Conservation (phyloP, 2,113 vertebrate species). For the Podarcis raffonei region DNA sequence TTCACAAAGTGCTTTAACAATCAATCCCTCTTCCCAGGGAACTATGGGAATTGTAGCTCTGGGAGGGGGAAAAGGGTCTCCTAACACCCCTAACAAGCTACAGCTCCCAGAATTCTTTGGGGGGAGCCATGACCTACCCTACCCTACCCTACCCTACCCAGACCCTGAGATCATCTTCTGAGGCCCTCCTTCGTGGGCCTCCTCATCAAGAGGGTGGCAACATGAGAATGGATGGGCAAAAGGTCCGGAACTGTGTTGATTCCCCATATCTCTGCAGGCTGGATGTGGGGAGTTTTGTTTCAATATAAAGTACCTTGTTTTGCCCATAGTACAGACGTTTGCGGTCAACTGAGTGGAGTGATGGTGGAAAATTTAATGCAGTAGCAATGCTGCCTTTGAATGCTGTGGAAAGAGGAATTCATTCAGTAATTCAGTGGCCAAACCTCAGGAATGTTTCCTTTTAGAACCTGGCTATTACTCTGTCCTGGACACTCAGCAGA, state of each 20-base stretch:
- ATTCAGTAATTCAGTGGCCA: background rate
- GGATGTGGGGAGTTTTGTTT: background rate
- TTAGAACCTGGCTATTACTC: background rate
- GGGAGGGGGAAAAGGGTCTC: no score
- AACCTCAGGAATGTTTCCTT: slow-evolving; percentile 19
- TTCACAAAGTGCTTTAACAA: no score
- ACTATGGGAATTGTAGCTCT: no score
- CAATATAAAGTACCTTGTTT: background rate
- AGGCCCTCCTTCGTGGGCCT: no score
- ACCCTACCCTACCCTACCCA: no score
- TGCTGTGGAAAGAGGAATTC: slow-evolving; percentile 15
- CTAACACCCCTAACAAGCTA: no score
- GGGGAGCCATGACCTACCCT: no score
- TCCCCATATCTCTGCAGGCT: background rate
- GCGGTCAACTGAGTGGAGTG: background rate
- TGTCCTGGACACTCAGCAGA: background rate
- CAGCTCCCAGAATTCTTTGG: no score
- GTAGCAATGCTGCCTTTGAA: slow-evolving; percentile 4
- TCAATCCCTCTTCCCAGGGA: no score
- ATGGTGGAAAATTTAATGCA: background rate
- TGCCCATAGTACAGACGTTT: background rate
- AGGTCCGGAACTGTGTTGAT: background rate
- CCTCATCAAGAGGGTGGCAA: no score
- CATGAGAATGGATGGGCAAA: background rate
- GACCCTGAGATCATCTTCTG: no score